Evolutionary conservation across 2,888 invertebrate genomes (phyloP).

Genomic region (Sphaerophoria rueppellii): DNA sequence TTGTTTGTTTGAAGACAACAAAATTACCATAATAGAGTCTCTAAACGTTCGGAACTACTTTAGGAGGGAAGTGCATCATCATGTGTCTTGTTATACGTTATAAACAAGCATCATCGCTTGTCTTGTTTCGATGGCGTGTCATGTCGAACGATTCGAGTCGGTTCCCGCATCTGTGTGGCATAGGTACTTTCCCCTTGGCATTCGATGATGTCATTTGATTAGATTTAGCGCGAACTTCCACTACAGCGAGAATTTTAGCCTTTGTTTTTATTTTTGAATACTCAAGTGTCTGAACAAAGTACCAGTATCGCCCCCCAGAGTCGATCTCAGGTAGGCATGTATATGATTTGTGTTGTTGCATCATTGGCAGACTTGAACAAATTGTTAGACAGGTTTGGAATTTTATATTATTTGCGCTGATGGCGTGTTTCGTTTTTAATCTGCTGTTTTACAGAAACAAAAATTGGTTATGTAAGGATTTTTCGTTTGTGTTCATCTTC

Average conservation of each 20-base stretch:
- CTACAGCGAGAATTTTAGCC: conserved; percentile 41
- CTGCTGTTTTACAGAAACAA: background rate
- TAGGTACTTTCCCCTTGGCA: conserved; percentile 64
- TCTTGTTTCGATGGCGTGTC: conserved; percentile 14
- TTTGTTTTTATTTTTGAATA: conserved; percentile 62
- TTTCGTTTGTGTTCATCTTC: background rate
- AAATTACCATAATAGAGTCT: conserved; percentile 39
- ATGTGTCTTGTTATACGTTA: conserved; percentile 23
- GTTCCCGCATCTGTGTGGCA: conserved; percentile 25
- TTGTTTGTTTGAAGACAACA: conserved; percentile 24
- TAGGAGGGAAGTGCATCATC: conserved; percentile 48
- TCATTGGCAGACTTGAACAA: conserved; percentile 44
- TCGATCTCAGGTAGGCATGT: background rate
- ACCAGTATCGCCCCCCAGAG: background rate
- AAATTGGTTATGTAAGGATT: conserved; percentile 50
- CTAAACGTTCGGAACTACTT: background rate
- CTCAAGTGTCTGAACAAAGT: conserved; percentile 25
- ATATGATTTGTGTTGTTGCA: conserved; percentile 48
- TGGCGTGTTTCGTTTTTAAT: conserved; percentile 46
- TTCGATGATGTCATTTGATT: conserved; percentile 72
- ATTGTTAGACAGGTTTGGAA: conserved; percentile 49
- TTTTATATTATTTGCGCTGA: conserved; percentile 33
- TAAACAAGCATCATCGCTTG: conserved; percentile 7
- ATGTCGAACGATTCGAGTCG: background rate
- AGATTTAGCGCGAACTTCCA: conserved; percentile 25